Base-by-base conservation (phyloP, 2,797 vertebrate genomes). In the Arnoldichthys spilopterus region DNA sequence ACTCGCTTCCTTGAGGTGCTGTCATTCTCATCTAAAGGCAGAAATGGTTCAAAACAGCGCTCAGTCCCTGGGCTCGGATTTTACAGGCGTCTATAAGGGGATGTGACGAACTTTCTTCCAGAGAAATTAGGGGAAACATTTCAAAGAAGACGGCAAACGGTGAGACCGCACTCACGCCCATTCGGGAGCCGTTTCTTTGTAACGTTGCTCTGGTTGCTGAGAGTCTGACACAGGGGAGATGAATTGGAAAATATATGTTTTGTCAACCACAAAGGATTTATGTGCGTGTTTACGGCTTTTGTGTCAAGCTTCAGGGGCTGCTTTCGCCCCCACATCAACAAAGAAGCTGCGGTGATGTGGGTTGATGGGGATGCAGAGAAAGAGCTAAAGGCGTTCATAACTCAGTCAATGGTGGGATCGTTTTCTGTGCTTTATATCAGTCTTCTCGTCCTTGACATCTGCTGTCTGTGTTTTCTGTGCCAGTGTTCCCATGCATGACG, bases 101-200 rank as follows among this genome's bases (percentile, higher is more conserved):
- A 56, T 63, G 43, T 64, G 59, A 64, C 54, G 74, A 12, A 56
- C 30, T 53, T 62, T 49, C 28, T 43, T 63, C 13, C 8, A 74
- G 70, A 63, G 54, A 40, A 45, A 20, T 6, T 59, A 6, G 34
- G 24, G 63, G 12, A 28, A 71, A 69, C 81, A 81, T 3, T 7
- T 37, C 34, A 74, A 75, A 20, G 80, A 85, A 81, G 86, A 88
- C 83, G 83, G 87, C 71, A 79, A 87, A 79, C 64, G 86, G 88
- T 84, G 61, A 86, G 85, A 80, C 67, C 26, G 77, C 67, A 56
- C 74, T 66, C 74, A 75, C 82, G 71, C 78, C 74, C 72, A 66
- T 74, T 53, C 40, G 37, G 32, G 59, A 72, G 54, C 45, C 61
- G 53, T 47, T 18, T 45, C 47, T 54, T 54, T 71, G 47, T 71